A percentile compares a stretch with the other conserved stretches of the same genome.
Evolutionary conservation across 1,140 invertebrate genomes (phyloP).

Genomic region (Condylostylus longicornis): DNA sequence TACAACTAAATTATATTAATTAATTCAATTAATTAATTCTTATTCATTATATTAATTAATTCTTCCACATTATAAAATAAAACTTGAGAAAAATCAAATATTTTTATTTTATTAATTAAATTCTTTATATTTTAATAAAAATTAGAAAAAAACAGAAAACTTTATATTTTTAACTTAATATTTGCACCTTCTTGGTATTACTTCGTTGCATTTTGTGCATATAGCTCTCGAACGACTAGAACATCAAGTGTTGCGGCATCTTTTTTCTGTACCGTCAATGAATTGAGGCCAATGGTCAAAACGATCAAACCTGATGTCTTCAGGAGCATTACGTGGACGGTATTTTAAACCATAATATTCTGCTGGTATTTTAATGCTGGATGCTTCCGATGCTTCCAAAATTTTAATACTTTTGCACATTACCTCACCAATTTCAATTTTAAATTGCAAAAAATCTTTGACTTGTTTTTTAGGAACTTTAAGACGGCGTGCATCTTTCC

Average conservation of each 20-base stretch:
- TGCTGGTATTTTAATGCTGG: neutral
- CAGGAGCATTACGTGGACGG: constrained; percentile 1
- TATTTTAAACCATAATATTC: constrained; percentile 1
- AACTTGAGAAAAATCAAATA: too few species aligned
- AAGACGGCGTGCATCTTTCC: neutral
- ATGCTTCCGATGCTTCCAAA: neutral
- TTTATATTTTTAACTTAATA: too few species aligned
- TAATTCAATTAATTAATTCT: too few species aligned
- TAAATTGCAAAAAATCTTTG: neutral
- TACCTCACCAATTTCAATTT: constrained; percentile 1
- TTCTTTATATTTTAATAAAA: too few species aligned
- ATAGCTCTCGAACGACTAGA: neutral
- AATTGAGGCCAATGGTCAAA: constrained; percentile 2
- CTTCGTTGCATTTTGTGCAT: neutral
- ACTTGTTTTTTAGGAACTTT: neutral
- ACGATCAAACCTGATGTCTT: neutral
- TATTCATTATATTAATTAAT: too few species aligned
- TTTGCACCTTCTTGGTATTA: too few species aligned
- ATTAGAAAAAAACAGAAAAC: too few species aligned
- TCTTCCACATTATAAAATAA: too few species aligned
- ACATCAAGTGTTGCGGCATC: neutral
- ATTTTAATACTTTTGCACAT: neutral
- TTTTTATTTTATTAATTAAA: too few species aligned
- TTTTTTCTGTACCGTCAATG: neutral
- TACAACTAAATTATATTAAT: too few species aligned